Percentiles rank a stretch among this genome's conserved stretches.
phyloP scores from a whole-genome alignment of 2,888 invertebrate species.

The Tillus elongatus region DNA sequence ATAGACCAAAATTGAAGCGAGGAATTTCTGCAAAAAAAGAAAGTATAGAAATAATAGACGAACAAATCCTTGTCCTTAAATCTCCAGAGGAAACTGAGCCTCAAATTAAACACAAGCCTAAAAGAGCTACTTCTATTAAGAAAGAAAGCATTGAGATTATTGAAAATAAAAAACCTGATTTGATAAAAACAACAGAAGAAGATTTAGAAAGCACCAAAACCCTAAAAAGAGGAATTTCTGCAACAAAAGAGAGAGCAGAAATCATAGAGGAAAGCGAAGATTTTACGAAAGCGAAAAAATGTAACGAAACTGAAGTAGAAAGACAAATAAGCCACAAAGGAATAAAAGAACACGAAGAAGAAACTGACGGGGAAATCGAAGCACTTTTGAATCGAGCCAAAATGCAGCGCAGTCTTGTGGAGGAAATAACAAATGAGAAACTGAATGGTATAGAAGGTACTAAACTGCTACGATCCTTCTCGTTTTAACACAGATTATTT shows the following conservation, averaged over 20 bases:
- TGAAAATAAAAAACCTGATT: conserved; percentile 14
- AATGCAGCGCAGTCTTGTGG: conserved; percentile 60
- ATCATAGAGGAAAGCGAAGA: conserved; percentile 33
- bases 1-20: neutral
- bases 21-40: conserved; percentile 21
- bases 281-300: conserved; percentile 24
- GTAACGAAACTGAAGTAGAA: conserved; percentile 8
- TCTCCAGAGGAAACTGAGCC: conserved; percentile 3
- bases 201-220: conserved; percentile 23
- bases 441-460: conserved; percentile 21
- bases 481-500: neutral
- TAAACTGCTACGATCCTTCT: neutral
- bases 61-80: conserved; percentile 1
- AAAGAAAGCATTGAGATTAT: conserved; percentile 22
- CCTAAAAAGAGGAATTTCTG: conserved; percentile 32
- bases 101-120: conserved; percentile 5
- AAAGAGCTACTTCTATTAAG: conserved; percentile 17
- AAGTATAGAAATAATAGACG: conserved; percentile 16
- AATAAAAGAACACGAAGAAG: conserved; percentile 43
- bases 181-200: conserved; percentile 21
- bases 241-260: conserved; percentile 23
- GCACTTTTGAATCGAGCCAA: conserved; percentile 55
- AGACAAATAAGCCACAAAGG: conserved; percentile 14
- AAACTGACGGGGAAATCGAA: conserved; percentile 52
- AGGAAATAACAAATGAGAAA: conserved; percentile 55